A percentile compares a stretch with the other conserved stretches of the same genome.
phyloP scores from a whole-genome alignment of 2,113 vertebrate species.

The Piaya cayana region DNA sequence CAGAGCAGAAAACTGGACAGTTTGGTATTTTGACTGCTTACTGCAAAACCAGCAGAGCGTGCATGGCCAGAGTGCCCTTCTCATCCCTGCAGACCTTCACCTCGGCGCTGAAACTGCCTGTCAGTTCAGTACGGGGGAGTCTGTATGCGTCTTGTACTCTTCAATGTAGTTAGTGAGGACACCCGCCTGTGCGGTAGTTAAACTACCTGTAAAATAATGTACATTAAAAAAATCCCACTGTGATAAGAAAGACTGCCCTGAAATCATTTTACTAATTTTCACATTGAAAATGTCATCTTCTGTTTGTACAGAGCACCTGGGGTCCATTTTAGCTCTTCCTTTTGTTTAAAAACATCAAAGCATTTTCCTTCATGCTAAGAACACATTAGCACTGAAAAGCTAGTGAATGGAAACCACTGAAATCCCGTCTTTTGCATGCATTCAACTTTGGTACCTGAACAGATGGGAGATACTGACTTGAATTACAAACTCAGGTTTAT shows the following conservation, averaged over 20 bases:
- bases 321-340: neutral
- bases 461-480: slow-evolving; percentile 34
- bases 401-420: neutral
- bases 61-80: neutral
- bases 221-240: neutral
- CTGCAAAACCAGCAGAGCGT: neutral
- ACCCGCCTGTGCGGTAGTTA: neutral
- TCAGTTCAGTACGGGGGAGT: rapidly evolving
- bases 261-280: neutral
- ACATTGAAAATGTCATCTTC: neutral
- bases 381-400: neutral
- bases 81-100: neutral
- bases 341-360: neutral
- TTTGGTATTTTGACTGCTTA: neutral
- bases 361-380: neutral
- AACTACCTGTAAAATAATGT: neutral
- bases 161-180: neutral
- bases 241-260: neutral
- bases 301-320: neutral
- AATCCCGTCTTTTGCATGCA: neutral
- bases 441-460: neutral
- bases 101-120: neutral
- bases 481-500: slow-evolving; percentile 68
- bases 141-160: neutral
- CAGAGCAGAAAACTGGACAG: neutral